A percentile compares a stretch with the other conserved stretches of the same genome.
Conservation (phyloP, 2,797 vertebrate genomes). For the Danio kyathit region DNA sequence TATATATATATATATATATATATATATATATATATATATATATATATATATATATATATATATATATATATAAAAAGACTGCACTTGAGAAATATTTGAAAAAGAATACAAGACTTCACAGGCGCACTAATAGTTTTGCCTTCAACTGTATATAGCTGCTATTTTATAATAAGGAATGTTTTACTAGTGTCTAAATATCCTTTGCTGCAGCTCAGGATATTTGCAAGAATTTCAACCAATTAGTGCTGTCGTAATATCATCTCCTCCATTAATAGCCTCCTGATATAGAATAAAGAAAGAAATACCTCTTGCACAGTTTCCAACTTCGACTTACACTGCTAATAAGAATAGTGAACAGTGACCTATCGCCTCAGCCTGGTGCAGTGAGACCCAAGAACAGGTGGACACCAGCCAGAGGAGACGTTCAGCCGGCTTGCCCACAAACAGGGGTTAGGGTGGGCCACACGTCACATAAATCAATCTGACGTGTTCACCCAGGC, state of each 20-base stretch:
- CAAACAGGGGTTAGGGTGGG: slow-evolving; percentile 69
- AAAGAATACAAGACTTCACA: no score
- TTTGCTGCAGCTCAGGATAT: neutral
- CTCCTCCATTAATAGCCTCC: neutral
- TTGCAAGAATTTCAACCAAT: neutral
- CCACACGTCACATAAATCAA: slow-evolving; percentile 77
- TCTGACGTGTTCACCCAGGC: slow-evolving; percentile 80
- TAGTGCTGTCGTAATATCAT: neutral
- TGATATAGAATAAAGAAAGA: neutral
- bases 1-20: no score
- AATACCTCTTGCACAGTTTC: slow-evolving; percentile 10
- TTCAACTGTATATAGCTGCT: no score
- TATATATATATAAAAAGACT: no score
- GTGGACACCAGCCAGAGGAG: slow-evolving; percentile 73
- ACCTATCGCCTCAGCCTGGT: slow-evolving; percentile 49
- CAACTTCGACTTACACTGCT: slow-evolving; percentile 19
- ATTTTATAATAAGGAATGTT: no score
- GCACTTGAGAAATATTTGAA: no score
- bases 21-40: no score
- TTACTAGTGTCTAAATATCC: no score
- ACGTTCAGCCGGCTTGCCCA: slow-evolving; percentile 58
- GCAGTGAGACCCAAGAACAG: slow-evolving; percentile 66
- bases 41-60: no score
- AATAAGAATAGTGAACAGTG: slow-evolving; percentile 48
- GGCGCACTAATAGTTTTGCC: no score